Conservation (phyloP, 2,797 vertebrate genomes). For the Anguilla obscura region DNA sequence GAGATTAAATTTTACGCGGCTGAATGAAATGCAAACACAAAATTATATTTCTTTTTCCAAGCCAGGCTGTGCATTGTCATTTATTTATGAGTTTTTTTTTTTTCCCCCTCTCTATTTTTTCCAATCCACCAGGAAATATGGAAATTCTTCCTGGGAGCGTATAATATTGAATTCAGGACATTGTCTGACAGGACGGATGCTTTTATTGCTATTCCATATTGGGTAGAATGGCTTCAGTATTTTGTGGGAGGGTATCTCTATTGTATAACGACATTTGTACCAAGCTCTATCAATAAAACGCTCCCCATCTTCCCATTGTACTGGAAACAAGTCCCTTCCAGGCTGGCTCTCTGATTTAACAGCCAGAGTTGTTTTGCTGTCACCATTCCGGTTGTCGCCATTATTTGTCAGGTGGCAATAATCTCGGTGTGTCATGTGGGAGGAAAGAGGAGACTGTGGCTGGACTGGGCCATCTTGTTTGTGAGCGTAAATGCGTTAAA, state of each 20-base stretch:
- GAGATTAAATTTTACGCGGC: constrained; percentile 91
- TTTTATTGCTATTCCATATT: constrained; percentile 33
- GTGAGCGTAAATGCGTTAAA: not conserved
- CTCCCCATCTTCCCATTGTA: constrained; percentile 21
- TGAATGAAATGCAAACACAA: constrained; percentile 91
- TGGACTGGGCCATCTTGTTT: not conserved
- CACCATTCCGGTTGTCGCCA: constrained; percentile 41
- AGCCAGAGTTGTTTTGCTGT: constrained; percentile 11
- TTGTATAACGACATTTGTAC: constrained; percentile 28
- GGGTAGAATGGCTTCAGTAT: constrained; percentile 35
- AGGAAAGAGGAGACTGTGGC: not conserved
- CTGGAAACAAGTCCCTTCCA: constrained; percentile 16
- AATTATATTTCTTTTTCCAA: constrained; percentile 91
- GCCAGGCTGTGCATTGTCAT: constrained; percentile 86
- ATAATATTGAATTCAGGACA: constrained; percentile 81
- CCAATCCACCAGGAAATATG: constrained; percentile 84
- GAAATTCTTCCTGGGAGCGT: constrained; percentile 90
- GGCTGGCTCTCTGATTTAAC: not conserved
- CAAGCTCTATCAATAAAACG: constrained; percentile 31
- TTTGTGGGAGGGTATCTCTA: constrained; percentile 35
- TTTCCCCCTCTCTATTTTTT: constrained; percentile 68
- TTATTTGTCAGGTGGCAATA: constrained; percentile 31
- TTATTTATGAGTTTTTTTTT: constrained; percentile 91
- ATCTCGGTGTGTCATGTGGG: not conserved
- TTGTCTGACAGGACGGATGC: constrained; percentile 68